Evolutionary conservation across 64 coral and sea anemone species (phyloP).

Genomic region (Pocillopora damicornis): DNA sequence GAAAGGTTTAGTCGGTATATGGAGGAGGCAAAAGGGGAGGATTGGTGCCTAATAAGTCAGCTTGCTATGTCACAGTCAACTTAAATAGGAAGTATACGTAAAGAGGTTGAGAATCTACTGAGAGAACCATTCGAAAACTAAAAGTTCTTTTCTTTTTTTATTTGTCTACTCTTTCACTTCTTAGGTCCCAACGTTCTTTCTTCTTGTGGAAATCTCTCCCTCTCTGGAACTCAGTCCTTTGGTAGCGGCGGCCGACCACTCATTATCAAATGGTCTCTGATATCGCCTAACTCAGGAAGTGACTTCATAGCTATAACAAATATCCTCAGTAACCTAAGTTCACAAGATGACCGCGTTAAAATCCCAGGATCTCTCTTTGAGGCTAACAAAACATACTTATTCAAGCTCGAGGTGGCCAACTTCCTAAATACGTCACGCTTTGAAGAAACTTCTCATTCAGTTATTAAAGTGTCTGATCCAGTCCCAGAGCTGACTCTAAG

Average conservation of each 20-base stretch:
- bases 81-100: too few species aligned
- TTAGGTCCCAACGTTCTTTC: constrained; percentile 48
- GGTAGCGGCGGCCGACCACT: constrained; percentile 61
- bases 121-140: too few species aligned
- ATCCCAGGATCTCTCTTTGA: constrained; percentile 26
- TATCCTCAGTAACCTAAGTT: not conserved
- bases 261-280: constrained; percentile 48
- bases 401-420: constrained; percentile 48
- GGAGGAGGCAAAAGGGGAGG: too few species aligned
- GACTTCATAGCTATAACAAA: not conserved
- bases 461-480: constrained; percentile 31
- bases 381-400: constrained; percentile 32
- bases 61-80: too few species aligned
- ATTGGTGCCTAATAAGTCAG: too few species aligned
- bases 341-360: constrained; percentile 9
- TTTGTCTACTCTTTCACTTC: too few species aligned
- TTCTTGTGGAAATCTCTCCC: constrained; percentile 59
- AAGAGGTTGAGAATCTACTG: too few species aligned
- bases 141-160: too few species aligned
- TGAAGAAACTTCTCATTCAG: constrained; percentile 16
- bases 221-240: constrained; percentile 58
- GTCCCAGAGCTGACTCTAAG: constrained; percentile 34
- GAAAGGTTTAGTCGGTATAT: too few species aligned
- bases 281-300: not conserved
- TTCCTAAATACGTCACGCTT: constrained; percentile 27